Evolutionary conservation across 2,113 vertebrate genomes (phyloP).

Genomic region (Ailurus styani): DNA sequence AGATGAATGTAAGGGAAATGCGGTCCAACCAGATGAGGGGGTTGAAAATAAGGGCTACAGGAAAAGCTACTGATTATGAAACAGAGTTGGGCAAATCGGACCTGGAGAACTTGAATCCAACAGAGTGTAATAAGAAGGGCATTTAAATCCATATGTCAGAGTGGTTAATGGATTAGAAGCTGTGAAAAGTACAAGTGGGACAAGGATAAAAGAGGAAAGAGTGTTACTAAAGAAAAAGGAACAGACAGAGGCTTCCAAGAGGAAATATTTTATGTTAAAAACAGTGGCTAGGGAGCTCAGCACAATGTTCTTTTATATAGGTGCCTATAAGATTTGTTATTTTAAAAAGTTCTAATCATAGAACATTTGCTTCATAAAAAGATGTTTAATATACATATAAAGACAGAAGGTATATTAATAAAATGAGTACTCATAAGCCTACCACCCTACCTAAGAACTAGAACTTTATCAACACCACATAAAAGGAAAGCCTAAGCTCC

Average conservation of each 20-base stretch:
- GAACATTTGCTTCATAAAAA: slow-evolving; percentile 52
- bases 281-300: neutral
- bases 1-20: neutral
- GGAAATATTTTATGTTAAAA: slow-evolving; percentile 65
- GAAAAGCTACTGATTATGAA: slow-evolving; percentile 28
- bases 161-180: slow-evolving; percentile 71
- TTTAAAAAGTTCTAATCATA: slow-evolving; percentile 43
- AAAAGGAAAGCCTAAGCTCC: neutral
- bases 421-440: neutral
- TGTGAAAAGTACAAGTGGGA: slow-evolving; percentile 65
- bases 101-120: slow-evolving; percentile 39
- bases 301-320: slow-evolving; percentile 38
- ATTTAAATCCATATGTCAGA: slow-evolving; percentile 70
- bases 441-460: neutral
- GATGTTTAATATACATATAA: slow-evolving; percentile 39
- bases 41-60: neutral
- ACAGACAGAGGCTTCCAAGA: slow-evolving; percentile 40
- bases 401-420: slow-evolving; percentile 32
- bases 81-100: slow-evolving; percentile 23
- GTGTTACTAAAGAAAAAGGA: slow-evolving; percentile 44
- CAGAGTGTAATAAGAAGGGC: slow-evolving; percentile 64
- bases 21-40: neutral
- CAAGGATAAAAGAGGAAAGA: slow-evolving; percentile 53
- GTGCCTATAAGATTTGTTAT: slow-evolving; percentile 10
- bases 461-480: neutral